A percentile compares a stretch with the other conserved stretches of the same genome.
These are phyloP conservation scores for Clistopyga incitator DNA, from an alignment of 2,888 invertebrate species.

Conservation along the genomic window DNA sequence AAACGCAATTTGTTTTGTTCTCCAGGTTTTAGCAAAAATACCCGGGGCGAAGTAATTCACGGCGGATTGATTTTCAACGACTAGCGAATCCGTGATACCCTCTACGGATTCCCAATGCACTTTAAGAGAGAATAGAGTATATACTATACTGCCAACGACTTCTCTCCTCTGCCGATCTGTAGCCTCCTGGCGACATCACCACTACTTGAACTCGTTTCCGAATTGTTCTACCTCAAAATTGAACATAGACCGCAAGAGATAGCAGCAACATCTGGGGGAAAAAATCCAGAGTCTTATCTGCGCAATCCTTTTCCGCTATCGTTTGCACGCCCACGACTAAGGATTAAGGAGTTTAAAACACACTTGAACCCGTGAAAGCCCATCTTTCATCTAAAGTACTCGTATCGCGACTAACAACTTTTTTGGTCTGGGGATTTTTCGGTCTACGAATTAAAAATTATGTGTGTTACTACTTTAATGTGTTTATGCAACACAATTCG, in stretches of 20 bases:
- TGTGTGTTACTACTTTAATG: not conserved
- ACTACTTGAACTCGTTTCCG: constrained; percentile 71
- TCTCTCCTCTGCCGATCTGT: constrained; percentile 73
- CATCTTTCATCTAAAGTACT: constrained; percentile 1
- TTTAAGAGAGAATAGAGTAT: constrained; percentile 69
- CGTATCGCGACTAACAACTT: not conserved
- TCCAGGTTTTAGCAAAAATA: constrained; percentile 85
- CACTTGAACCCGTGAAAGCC: not conserved
- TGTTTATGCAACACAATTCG: not conserved
- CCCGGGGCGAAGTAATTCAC: constrained; percentile 85
- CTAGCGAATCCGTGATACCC: constrained; percentile 58
- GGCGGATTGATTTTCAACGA: constrained; percentile 67
- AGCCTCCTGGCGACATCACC: constrained; percentile 68
- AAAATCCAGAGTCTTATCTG: constrained; percentile 8
- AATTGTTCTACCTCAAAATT: constrained; percentile 78
- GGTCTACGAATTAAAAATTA: not conserved
- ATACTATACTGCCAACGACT: constrained; percentile 74
- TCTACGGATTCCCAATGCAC: constrained; percentile 68
- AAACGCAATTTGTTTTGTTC: constrained; percentile 45
- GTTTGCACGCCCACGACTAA: constrained; percentile 57
- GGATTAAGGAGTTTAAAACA: not conserved
- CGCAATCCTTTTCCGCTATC: constrained; percentile 33
- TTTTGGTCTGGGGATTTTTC: not conserved
- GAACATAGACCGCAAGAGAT: constrained; percentile 64
- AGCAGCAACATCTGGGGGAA: constrained; percentile 43